Conservation (phyloP, 1,140 invertebrate genomes). For the Anastrepha obliqua region DNA sequence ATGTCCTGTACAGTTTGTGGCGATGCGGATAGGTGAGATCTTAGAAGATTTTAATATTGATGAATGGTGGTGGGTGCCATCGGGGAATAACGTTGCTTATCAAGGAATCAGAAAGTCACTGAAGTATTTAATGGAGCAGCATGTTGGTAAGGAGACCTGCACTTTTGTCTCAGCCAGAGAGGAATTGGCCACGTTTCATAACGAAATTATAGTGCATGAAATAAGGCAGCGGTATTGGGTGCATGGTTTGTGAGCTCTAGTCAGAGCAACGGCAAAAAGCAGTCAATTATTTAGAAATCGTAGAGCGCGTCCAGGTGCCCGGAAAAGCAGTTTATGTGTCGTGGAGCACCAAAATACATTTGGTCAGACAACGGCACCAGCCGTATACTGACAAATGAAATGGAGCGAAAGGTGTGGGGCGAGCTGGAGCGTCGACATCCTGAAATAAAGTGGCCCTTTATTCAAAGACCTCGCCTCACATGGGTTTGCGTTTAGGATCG, state of each 20-base stretch:
- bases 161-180: not conserved
- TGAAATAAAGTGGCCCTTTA: conserved; percentile 68
- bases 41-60: conserved; percentile 59
- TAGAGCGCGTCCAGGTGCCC: not conserved
- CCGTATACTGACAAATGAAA: not conserved
- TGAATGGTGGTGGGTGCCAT: conserved; percentile 65
- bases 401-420: not conserved
- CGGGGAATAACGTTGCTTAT: conserved; percentile 67
- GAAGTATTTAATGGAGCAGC: not conserved
- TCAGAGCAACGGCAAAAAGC: conserved; percentile 7
- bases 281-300: not conserved
- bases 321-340: conserved; percentile 14
- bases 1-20: conserved; percentile 59
- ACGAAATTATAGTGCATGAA: conserved; percentile 42
- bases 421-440: conserved; percentile 20
- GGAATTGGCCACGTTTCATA: conserved; percentile 7
- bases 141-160: conserved; percentile 11
- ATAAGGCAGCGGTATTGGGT: conserved; percentile 4
- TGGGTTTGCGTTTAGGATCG: conserved; percentile 73
- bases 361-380: conserved; percentile 71
- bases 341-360: conserved; percentile 59
- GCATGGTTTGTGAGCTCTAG: not conserved
- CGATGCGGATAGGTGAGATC: conserved; percentile 62
- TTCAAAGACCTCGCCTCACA: conserved; percentile 69
- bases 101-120: conserved; percentile 47